Base-by-base conservation (phyloP, 2,888 invertebrate genomes). In the Craniophora ligustri region DNA sequence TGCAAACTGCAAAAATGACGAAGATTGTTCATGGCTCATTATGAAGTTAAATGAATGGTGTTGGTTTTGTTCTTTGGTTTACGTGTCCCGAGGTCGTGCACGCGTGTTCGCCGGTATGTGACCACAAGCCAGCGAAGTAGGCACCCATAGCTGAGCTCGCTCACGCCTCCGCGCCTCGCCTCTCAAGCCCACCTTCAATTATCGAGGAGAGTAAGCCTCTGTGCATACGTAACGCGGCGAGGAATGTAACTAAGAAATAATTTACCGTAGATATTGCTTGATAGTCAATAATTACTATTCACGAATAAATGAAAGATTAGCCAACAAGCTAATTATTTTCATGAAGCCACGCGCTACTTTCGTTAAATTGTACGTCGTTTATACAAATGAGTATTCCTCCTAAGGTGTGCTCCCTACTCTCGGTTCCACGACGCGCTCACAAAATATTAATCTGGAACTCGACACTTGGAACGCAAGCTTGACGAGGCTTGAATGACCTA, bases 1-100 rank as follows among this genome's bases (percentile, higher is more conserved):
- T 79, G 85, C 78, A 79, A 81, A 86, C 82, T 85, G 86, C 84
- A 88, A 85, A 86, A 89, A 88, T 86, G 87, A 82, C 81, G 85
- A 85, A 83, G 83, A 87, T 87, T 88, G 88, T 91, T 91, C 89
- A 91, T 87, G 91, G 88, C 87, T 89, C 87, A 91, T 92, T 92
- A 91, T 85, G 82, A 80, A 84, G 79, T 85, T 85, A 86, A 89
- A 89, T 87, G 85, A 87, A 88, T 85, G 86, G 85, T 69, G 79
- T 78, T 76, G 78, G 79, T 84, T 86, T 86, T 85, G 79, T 82
- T 80, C 63, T 77, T 76, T 67, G 67, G 72, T 81, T 82, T 81
- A 78, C 79, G 76, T 81, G 75, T 78, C 59, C 71, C 64, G 74
- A 70, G 77, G 70, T 72, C 69, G 72, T 74, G 73, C 75, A 79